Percentiles rank a stretch among this genome's conserved stretches.
Conservation (phyloP, 2,113 vertebrate genomes). For the Tretioscincus oriximinensis region DNA sequence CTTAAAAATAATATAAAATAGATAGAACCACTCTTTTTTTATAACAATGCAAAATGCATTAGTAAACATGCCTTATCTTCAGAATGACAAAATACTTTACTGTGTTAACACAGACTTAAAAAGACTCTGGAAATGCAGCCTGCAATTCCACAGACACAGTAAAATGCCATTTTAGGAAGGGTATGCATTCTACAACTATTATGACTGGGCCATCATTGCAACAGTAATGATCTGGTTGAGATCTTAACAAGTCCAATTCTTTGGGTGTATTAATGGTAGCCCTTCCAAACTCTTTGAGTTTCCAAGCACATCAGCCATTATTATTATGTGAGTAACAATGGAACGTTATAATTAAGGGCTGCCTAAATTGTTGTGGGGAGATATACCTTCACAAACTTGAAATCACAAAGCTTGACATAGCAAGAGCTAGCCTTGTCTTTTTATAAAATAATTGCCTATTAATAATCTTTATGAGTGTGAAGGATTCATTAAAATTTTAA, state of each 20-base stretch:
- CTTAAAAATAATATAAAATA: no score
- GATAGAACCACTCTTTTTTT: neutral
- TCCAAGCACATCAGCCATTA: neutral
- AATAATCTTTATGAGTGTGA: neutral
- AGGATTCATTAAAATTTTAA: slow-evolving; percentile 15
- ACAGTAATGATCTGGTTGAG: slow-evolving; percentile 9
- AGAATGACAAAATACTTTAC: no score
- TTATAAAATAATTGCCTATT: slow-evolving; percentile 2
- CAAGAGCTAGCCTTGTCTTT: neutral
- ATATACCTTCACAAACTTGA: neutral
- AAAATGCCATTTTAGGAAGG: neutral
- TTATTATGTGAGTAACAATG: slow-evolving; percentile 19
- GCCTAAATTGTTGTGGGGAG: neutral
- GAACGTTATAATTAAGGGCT: neutral
- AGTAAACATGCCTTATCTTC: neutral
- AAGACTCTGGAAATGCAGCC: no score
- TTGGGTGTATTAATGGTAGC: slow-evolving; percentile 4
- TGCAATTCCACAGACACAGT: no score
- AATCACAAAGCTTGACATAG: neutral
- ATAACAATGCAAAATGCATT: neutral
- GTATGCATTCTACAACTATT: neutral
- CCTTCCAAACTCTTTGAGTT: slow-evolving; percentile 4
- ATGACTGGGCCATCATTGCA: neutral
- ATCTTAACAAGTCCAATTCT: neutral
- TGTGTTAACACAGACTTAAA: no score